Percentiles rank a stretch among this genome's conserved stretches.
phyloP scores from a whole-genome alignment of 2,113 vertebrate species.

The Motacilla alba region DNA sequence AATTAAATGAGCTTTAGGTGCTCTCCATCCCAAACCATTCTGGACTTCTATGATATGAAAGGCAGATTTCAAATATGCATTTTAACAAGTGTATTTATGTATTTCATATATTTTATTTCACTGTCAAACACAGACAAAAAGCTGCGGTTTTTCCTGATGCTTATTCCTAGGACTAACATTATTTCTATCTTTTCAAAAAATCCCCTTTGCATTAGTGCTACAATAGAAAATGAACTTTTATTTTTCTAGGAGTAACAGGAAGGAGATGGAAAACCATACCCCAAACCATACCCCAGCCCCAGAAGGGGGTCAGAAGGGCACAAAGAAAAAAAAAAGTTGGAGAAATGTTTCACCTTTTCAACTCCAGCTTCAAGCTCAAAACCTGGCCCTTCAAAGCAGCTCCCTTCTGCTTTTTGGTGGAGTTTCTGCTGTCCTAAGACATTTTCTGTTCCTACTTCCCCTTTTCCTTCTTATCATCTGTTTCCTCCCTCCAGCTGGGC shows the following conservation, averaged over 20 bases:
- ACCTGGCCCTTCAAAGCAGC: not conserved
- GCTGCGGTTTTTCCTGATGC: not conserved
- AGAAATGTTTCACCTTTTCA: not conserved
- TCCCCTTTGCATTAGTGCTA: not conserved
- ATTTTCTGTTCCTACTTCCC: conserved; percentile 11
- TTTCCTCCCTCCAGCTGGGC: not conserved
- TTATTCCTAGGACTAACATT: not conserved
- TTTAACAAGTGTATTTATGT: not conserved
- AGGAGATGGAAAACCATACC: not conserved
- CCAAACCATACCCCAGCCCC: not conserved
- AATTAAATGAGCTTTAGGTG: not conserved
- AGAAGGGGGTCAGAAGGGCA: not conserved
- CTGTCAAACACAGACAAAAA: not conserved
- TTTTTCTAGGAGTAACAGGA: not conserved
- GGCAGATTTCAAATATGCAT: not conserved
- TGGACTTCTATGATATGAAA: not conserved
- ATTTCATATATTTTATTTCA: not conserved
- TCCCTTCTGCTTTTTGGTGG: conserved; percentile 2
- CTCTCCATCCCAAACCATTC: not conserved
- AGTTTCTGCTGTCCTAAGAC: not conserved
- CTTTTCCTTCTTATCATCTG: not conserved
- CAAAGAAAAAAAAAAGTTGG: not conserved
- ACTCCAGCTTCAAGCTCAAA: not conserved
- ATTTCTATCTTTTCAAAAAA: not conserved
- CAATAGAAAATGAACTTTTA: not conserved